Conservation (phyloP, 2,797 vertebrate species). For the Pteronotus mesoamericanus region DNA sequence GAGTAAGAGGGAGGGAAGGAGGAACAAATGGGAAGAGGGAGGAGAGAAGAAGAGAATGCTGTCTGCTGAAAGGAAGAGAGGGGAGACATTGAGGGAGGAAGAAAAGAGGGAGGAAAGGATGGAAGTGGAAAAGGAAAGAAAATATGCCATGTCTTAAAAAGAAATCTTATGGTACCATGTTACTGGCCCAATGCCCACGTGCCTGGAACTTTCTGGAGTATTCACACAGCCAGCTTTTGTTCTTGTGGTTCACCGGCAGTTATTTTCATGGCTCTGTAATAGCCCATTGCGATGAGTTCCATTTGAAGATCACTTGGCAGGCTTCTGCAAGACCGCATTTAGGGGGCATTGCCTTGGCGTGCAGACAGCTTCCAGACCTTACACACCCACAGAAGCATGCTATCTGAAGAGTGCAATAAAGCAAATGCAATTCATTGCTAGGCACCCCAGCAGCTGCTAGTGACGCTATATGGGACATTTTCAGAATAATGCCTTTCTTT, state of each 20-base stretch:
- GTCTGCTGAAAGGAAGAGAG: not conserved
- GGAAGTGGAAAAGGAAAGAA: not conserved
- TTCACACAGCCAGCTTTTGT: conserved; percentile 49
- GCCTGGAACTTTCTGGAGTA: not conserved
- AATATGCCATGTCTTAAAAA: not conserved
- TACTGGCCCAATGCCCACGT: not conserved
- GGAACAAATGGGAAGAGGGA: not conserved
- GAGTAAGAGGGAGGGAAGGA: not conserved
- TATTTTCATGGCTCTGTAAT: not conserved
- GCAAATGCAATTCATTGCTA: conserved; percentile 23
- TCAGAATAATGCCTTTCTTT: not conserved
- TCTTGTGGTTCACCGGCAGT: not conserved
- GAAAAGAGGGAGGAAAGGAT: not conserved
- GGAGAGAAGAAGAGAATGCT: not conserved
- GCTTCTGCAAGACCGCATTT: conserved; percentile 46
- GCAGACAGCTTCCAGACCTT: conserved; percentile 47
- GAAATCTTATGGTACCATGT: not conserved
- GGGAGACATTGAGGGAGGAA: not conserved
- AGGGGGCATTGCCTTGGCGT: conserved; percentile 48
- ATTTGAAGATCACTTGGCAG: conserved; percentile 38
- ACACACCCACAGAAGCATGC: conserved; percentile 43
- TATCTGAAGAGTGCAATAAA: conserved; percentile 18
- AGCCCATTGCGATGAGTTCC: not conserved
- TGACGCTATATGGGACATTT: not conserved
- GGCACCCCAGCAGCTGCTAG: not conserved